Conservation (phyloP, 2,888 invertebrate species). For the Prenolepis imparis region DNA sequence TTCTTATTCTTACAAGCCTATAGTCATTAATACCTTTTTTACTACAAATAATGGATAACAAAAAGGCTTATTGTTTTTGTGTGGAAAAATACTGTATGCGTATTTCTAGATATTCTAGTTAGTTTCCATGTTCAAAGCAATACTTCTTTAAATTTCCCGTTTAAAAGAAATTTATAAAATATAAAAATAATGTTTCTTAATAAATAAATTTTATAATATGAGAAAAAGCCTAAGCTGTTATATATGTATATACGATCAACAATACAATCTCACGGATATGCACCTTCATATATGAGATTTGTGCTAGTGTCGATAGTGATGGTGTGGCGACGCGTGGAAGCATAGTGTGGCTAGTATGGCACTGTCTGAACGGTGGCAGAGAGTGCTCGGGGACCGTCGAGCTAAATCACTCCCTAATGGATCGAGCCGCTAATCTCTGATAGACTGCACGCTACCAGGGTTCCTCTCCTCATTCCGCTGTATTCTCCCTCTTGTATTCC, state of each 20-base stretch:
- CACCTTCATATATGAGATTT: slow-evolving; percentile 11
- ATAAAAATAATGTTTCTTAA: neutral
- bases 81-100: neutral
- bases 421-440: slow-evolving; percentile 83
- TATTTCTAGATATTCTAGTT: neutral
- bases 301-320: slow-evolving; percentile 44
- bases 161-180: slow-evolving; percentile 7
- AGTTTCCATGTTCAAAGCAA: neutral
- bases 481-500: slow-evolving; percentile 44
- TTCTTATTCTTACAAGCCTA: neutral
- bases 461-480: slow-evolving; percentile 43
- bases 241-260: neutral
- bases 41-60: neutral
- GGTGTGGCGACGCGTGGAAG: slow-evolving; percentile 51
- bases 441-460: slow-evolving; percentile 75
- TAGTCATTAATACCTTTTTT: neutral
- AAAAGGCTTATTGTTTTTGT: neutral
- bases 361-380: slow-evolving; percentile 58
- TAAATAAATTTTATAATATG: slow-evolving; percentile 16
- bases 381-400: slow-evolving; percentile 78
- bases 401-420: slow-evolving; percentile 83
- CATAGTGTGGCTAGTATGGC: slow-evolving; percentile 47
- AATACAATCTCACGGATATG: neutral
- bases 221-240: neutral
- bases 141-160: neutral